Percentiles rank a stretch among this genome's conserved stretches.
Conservation (phyloP, 2,113 vertebrate species). For the Urocynchramus pylzowi region DNA sequence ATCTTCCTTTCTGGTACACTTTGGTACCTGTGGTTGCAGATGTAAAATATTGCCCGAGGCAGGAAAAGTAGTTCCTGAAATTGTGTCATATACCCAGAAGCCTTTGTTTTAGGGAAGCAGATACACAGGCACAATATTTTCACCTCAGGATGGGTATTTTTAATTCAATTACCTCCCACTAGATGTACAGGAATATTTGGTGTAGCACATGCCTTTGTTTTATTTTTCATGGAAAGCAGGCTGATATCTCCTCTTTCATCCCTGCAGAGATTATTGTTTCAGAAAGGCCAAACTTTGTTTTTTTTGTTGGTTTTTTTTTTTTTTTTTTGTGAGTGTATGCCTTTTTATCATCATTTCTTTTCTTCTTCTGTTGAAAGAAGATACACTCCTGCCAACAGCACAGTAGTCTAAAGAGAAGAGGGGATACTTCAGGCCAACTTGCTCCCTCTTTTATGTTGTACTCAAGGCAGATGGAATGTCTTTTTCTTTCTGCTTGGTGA, state of each 20-base stretch:
- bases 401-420: not conserved
- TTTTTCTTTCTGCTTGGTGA: not conserved
- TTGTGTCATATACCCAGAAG: not conserved
- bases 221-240: conserved; percentile 5
- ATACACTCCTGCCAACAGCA: not conserved
- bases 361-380: not conserved
- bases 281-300: not conserved
- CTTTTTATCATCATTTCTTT: not conserved
- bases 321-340: not conserved
- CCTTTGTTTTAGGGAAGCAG: not conserved
- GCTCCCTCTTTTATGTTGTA: not conserved
- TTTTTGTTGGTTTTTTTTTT: not conserved
- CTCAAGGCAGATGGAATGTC: not conserved
- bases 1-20: not conserved
- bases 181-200: not conserved
- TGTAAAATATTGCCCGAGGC: not conserved
- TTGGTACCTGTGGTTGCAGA: not conserved
- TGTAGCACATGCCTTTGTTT: not conserved
- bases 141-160: not conserved
- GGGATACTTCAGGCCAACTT: not conserved
- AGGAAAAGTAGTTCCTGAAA: not conserved
- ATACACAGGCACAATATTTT: not conserved
- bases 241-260: not conserved
- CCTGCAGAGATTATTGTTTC: not conserved
- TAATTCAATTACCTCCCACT: not conserved